Evolutionary conservation across 2,113 vertebrate species (phyloP), one percentile per base, ranked within the genome.

Genomic region (Amphilophus citrinellus): DNA sequence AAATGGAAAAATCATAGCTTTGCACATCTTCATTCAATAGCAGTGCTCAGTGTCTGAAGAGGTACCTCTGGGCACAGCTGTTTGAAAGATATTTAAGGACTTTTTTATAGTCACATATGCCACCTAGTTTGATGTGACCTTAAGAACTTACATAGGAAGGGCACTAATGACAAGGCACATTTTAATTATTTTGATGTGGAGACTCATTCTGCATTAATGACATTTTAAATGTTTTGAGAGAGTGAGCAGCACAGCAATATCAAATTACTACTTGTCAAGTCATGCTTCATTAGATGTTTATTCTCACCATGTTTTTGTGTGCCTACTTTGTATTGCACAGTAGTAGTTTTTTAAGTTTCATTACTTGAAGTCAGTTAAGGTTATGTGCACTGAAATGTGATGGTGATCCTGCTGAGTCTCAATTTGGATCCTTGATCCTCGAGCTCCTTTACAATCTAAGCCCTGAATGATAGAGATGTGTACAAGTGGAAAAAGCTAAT

Each of bases 401-500:
- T 5, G 42, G 39, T 13, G 42, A 24, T 17, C 30, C 35, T 37
- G 50, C 30, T 84, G 32, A 81, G 59, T 39, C 44, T 61, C 37
- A 73, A 5, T 13, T 57, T 66, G 32, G 61, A 76, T 79, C 61
- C 20, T 56, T 5, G 35, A n/a, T 63, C 30, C 30, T 30, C 30
- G 17, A 47, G 4, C 30, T 17, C 56, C 32, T 56, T 84, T 18
- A 62, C 53, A 57, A 35, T 76, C n/a, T 15, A 11, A 22, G 44
- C 18, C 59, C 63, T 75, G 39, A 80, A 77, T n/a, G 10, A 22
- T 73, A 66, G 58, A 58, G 27, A 30, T 59, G 63, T 3, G n/a
- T 18, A 37, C 35, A 86, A 80, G 27, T 71, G 62, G 76, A 75
- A 86, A 89, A 24, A 77, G 4, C 44, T 8, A 78, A 91, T 87